These are phyloP conservation scores for Probosciger aterrimus DNA, from an alignment of 2,113 vertebrate species.

Conservation along the genomic window DNA sequence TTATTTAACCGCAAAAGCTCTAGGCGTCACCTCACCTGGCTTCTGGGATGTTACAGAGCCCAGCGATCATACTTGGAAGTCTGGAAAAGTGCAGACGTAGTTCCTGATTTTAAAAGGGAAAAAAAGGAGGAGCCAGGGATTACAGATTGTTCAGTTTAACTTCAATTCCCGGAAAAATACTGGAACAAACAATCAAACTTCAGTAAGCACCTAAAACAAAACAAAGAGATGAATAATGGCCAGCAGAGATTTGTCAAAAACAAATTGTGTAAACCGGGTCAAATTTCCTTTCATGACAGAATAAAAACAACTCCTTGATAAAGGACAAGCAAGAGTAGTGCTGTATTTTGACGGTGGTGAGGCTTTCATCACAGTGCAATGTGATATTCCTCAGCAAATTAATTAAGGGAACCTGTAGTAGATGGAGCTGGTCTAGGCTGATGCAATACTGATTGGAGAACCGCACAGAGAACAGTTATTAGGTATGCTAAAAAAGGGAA, in stretches of 20 bases:
- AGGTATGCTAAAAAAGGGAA: neutral
- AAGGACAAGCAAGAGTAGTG: neutral
- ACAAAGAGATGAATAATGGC: constrained; percentile 41
- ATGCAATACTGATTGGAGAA: neutral
- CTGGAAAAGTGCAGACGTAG: constrained; percentile 39
- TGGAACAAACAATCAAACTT: constrained; percentile 61
- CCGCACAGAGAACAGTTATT: neutral
- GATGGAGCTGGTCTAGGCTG: neutral
- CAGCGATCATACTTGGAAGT: neutral
- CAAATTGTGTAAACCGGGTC: neutral
- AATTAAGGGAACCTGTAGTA: neutral
- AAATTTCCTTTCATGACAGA: constrained; percentile 8
- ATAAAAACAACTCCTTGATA: neutral
- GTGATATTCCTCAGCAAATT: neutral
- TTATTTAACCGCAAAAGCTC: neutral
- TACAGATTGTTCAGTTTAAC: constrained; percentile 51
- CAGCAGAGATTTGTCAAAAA: constrained; percentile 17
- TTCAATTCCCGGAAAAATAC: constrained; percentile 66
- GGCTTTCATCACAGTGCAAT: neutral
- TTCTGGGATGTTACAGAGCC: neutral
- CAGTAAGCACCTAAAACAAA: constrained; percentile 46
- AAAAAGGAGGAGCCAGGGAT: constrained; percentile 55
- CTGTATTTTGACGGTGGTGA: neutral
- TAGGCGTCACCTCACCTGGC: neutral
- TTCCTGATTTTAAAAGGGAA: constrained; percentile 58